Evolutionary conservation across 2,888 invertebrate species (phyloP).

Genomic region (Sepioteuthis lessoniana): DNA sequence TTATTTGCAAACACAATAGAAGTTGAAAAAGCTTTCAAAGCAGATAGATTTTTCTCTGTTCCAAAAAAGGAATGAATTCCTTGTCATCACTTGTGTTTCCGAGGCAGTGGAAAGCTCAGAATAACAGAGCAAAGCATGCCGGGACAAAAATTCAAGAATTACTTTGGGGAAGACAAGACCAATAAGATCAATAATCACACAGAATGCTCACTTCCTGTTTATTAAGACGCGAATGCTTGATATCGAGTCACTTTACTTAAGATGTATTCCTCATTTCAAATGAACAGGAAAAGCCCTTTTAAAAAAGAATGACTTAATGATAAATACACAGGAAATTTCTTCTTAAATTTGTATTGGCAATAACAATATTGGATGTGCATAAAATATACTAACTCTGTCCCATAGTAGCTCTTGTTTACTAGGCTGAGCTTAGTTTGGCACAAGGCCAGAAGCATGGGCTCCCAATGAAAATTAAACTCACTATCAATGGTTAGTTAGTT

Average conservation of each 20-base stretch:
- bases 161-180: neutral
- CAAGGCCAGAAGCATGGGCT: no score
- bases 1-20: neutral
- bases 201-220: neutral
- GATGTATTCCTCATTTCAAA: neutral
- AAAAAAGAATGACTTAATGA: no score
- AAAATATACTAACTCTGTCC: no score
- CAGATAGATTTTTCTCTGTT: neutral
- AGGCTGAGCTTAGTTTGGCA: no score
- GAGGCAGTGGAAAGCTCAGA: neutral
- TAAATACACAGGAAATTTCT: no score
- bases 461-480: no score
- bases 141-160: neutral
- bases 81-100: neutral
- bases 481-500: no score
- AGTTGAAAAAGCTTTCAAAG: neutral
- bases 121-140: neutral
- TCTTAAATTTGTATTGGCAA: no score
- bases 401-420: no score
- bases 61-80: neutral
- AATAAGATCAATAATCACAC: neutral
- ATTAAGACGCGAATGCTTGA: neutral
- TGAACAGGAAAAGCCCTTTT: neutral
- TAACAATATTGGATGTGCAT: no score
- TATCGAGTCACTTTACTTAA: neutral